Evolutionary conservation across 2,797 vertebrate species (phyloP).

Genomic region (Betta splendens): DNA sequence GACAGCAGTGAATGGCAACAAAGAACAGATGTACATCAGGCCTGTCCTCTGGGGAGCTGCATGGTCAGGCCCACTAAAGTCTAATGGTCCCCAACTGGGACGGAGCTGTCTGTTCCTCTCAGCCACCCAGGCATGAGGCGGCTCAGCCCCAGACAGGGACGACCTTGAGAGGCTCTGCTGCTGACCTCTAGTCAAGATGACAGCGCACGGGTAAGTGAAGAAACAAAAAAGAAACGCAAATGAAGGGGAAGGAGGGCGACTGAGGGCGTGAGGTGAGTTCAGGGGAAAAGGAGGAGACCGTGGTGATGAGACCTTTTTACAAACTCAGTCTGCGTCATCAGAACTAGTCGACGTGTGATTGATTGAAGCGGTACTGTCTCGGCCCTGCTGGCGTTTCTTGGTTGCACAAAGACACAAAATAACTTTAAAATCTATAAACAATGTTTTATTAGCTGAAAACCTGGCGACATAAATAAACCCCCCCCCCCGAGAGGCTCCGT

Average conservation of each 20-base stretch:
- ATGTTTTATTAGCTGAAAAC: constrained; percentile 7
- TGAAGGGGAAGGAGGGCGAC: background rate
- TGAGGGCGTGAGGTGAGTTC: constrained; percentile 5
- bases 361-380: too few relatives aligned
- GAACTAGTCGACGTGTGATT: background rate
- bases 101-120: constrained; percentile 69
- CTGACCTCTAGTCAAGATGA: constrained; percentile 58
- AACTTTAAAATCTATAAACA: background rate
- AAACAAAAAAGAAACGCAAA: constrained; percentile 12
- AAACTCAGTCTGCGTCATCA: background rate
- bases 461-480: constrained; percentile 30
- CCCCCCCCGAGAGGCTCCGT: constrained; percentile 17
- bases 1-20: constrained; percentile 37
- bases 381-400: too few relatives aligned
- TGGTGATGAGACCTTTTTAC: background rate
- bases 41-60: constrained; percentile 48
- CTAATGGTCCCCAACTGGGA: constrained; percentile 65
- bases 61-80: constrained; percentile 75
- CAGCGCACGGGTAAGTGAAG: constrained; percentile 15
- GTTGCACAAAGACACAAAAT: constrained; percentile 4
- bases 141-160: constrained; percentile 45
- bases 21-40: constrained; percentile 53
- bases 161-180: constrained; percentile 68
- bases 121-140: constrained; percentile 63
- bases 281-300: background rate